Conservation (phyloP, 2,113 vertebrate genomes). For the Vireo altiloquus region DNA sequence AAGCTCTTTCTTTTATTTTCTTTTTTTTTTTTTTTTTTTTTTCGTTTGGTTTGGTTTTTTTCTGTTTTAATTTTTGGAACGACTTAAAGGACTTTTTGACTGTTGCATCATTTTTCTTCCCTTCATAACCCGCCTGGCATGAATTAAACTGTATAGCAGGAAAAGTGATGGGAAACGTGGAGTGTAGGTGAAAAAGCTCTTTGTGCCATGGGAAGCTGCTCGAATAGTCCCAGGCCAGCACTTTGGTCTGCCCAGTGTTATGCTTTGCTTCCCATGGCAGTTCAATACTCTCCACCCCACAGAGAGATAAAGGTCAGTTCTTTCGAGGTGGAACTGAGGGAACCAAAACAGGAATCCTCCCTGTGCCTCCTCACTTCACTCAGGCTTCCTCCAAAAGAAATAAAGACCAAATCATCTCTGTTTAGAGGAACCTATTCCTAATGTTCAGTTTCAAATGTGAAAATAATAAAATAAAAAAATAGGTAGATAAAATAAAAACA, state of each 20-base stretch:
- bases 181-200: slow-evolving; percentile 39
- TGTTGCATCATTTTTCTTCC: slow-evolving; percentile 72
- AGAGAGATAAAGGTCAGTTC: slow-evolving; percentile 27
- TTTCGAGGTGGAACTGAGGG: slow-evolving; percentile 33
- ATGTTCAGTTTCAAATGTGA: not conserved
- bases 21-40: not conserved
- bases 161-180: slow-evolving; percentile 41
- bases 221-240: not conserved
- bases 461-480: not conserved
- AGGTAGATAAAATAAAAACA: not conserved
- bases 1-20: not conserved
- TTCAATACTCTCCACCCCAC: slow-evolving; percentile 13
- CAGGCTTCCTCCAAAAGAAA: not conserved
- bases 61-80: slow-evolving; percentile 68
- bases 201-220: slow-evolving; percentile 37
- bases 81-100: slow-evolving; percentile 61
- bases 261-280: slow-evolving; percentile 42
- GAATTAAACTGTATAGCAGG: slow-evolving; percentile 78
- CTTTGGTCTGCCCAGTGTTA: not conserved
- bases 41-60: slow-evolving; percentile 26
- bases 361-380: not conserved
- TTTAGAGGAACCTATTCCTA: not conserved
- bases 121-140: slow-evolving; percentile 75
- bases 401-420: not conserved
- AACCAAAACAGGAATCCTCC: not conserved